Percentiles rank a stretch among this genome's conserved stretches.
phyloP scores from a whole-genome alignment of 2,888 invertebrate genomes.

The Busseola fusca region DNA sequence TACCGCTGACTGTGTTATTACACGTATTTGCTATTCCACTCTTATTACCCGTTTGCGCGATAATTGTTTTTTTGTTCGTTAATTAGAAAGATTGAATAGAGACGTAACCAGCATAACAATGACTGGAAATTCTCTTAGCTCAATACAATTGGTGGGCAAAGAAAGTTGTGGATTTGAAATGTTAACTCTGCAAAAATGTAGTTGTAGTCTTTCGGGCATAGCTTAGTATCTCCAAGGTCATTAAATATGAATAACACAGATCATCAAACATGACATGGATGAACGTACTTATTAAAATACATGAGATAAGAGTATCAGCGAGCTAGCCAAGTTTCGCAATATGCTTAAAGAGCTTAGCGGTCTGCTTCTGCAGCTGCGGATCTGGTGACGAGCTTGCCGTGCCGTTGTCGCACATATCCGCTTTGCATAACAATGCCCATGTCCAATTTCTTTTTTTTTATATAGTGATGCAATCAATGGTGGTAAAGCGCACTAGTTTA shows the following conservation, averaged over 20 bases:
- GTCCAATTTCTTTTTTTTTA: too few relatives aligned
- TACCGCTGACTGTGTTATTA: slow-evolving; percentile 55
- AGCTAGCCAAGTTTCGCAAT: slow-evolving; percentile 38
- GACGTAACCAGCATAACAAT: slow-evolving; percentile 55
- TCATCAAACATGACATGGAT: not conserved
- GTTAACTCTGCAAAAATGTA: slow-evolving; percentile 22
- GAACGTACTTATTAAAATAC: slow-evolving; percentile 17
- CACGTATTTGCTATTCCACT: slow-evolving; percentile 56
- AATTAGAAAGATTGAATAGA: slow-evolving; percentile 59
- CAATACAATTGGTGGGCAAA: slow-evolving; percentile 46
- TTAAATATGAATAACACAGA: slow-evolving; percentile 5
- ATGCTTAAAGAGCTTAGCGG: not conserved
- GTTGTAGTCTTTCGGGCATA: slow-evolving; percentile 8
- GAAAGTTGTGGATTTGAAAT: slow-evolving; percentile 51
- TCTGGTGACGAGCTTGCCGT: slow-evolving; percentile 23
- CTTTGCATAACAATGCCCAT: slow-evolving; percentile 83
- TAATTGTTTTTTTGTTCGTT: slow-evolving; percentile 52
- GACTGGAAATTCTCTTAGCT: slow-evolving; percentile 53
- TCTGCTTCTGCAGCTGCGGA: slow-evolving; percentile 43
- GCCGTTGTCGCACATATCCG: slow-evolving; percentile 66
- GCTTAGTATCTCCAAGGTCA: not conserved
- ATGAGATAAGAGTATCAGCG: slow-evolving; percentile 15
- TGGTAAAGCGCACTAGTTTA: too few relatives aligned
- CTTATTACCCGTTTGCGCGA: slow-evolving; percentile 41
- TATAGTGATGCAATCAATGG: too few relatives aligned